These are phyloP conservation scores for Trinorchestia longiramus DNA, from an alignment of 1,140 invertebrate genomes.

Conservation along the genomic window DNA sequence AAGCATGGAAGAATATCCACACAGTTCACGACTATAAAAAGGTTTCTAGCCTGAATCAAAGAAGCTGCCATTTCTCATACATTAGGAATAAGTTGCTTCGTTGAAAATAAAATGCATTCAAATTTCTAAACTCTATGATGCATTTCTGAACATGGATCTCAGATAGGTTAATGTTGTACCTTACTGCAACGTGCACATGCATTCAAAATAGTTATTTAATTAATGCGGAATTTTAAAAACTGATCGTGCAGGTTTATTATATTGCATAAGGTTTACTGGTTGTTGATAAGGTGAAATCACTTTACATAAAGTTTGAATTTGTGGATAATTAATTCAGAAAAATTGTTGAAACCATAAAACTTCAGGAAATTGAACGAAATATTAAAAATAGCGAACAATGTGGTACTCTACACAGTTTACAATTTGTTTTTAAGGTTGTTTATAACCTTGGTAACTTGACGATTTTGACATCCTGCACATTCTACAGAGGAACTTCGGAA, in stretches of 20 bases:
- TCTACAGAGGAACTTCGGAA: neutral
- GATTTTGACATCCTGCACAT: neutral
- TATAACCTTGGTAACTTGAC: neutral
- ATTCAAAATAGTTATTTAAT: neutral
- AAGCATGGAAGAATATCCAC: neutral
- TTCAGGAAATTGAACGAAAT: neutral
- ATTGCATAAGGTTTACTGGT: neutral
- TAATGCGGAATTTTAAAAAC: neutral
- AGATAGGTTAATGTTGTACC: neutral
- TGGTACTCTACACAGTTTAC: neutral
- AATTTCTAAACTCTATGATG: neutral
- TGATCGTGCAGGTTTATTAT: neutral
- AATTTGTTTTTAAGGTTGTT: neutral
- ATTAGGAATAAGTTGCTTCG: neutral
- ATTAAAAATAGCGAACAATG: neutral
- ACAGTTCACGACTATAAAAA: neutral
- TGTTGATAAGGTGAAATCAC: neutral
- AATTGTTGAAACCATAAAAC: neutral
- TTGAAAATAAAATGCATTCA: neutral
- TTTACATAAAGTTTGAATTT: neutral
- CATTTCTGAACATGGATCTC: neutral
- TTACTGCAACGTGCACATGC: neutral
- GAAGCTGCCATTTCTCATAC: neutral
- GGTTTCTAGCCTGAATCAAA: neutral
- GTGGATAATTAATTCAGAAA: neutral